These are phyloP conservation scores for Drosophila fungiperda DNA, from an alignment of 2,888 invertebrate genomes.

Conservation along the genomic window DNA sequence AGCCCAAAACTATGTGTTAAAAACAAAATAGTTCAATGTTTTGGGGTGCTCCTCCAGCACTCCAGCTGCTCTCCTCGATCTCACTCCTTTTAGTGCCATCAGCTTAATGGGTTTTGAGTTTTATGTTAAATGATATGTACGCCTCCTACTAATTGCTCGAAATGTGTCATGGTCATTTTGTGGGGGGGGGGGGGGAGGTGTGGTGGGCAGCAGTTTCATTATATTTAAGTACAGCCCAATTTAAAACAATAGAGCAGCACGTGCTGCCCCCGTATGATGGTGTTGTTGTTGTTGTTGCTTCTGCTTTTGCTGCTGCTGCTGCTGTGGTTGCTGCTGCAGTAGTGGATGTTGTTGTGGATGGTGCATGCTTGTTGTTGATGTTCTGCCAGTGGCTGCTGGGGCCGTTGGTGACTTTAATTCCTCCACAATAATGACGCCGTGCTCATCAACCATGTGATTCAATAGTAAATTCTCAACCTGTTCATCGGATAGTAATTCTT, in stretches of 20 bases:
- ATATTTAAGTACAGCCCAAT: not conserved
- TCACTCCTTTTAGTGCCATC: conserved; percentile 9
- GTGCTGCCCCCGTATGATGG: conserved; percentile 57
- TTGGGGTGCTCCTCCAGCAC: conserved; percentile 9
- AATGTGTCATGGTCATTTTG: conserved; percentile 34
- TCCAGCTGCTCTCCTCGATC: not conserved
- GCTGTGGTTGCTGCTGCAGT: conserved; percentile 28
- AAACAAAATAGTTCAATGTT: conserved; percentile 32
- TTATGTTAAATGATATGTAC: conserved; percentile 56
- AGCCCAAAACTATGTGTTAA: conserved; percentile 43
- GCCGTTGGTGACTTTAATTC: conserved; percentile 79
- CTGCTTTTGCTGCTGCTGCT: conserved; percentile 38
- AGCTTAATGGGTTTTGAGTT: conserved; percentile 12
- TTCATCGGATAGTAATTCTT: conserved; percentile 85
- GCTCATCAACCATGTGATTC: conserved; percentile 82
- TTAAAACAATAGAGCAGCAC: conserved; percentile 65
- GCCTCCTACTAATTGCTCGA: conserved; percentile 47
- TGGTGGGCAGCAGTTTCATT: conserved; percentile 7
- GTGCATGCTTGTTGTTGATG: conserved; percentile 54
- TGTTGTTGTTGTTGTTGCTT: conserved; percentile 32
- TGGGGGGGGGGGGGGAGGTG: not conserved
- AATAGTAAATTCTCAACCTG: conserved; percentile 85
- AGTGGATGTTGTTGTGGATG: conserved; percentile 51
- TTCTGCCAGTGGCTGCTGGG: conserved; percentile 26
- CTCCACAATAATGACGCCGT: conserved; percentile 81